Evolutionary conservation across 2,888 invertebrate genomes (phyloP), one percentile per base, ranked within the genome.

Genomic region (Nemurella pictetii): DNA sequence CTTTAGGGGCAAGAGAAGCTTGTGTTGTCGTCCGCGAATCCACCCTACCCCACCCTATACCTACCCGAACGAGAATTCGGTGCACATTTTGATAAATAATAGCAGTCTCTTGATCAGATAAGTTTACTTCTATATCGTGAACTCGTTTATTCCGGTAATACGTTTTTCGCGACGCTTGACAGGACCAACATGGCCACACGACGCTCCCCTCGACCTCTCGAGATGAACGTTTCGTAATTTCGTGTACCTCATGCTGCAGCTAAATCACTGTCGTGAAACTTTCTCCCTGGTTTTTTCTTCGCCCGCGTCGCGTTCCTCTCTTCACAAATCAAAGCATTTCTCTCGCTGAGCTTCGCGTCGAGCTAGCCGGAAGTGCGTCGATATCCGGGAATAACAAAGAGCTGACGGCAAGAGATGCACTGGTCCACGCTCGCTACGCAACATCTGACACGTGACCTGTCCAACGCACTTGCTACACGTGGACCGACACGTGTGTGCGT

Each of bases 171-270:
- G 1, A 20, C 55, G 55, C 55, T 55, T 55, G 55, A 7, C 55
- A 55, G 55, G 55, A 20, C 15, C 55, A 55, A 55, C 20, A 20
- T 1, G 55, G 1, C 55, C 20, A 55, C n/a, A 55, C 9, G 55
- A 20, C 55, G 9, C 55, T 55, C 55, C 55, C 55, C 55, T 55
- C 55, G 55, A 55, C 55, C 55, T 12, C 55, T 2, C 55, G 26
- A 72, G 82, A 82, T 72, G 72, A 55, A 82, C 82, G 82, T 36
- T 26, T 82, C 82, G 36, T 82, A 82, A 82, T 82, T 82, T 82
- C 72, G 72, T 82, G 82, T 55, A 82, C 82, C 82, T 82, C 82
- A 72, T 72, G 82, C 72, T 26, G 20, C 9, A 29, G 55, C 72
- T 82, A 82, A 82, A 82, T 82, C 82, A 82, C 20, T 72, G 82